Base-by-base conservation (phyloP, 2,888 invertebrate genomes). In the Sminthurinus aureus region DNA sequence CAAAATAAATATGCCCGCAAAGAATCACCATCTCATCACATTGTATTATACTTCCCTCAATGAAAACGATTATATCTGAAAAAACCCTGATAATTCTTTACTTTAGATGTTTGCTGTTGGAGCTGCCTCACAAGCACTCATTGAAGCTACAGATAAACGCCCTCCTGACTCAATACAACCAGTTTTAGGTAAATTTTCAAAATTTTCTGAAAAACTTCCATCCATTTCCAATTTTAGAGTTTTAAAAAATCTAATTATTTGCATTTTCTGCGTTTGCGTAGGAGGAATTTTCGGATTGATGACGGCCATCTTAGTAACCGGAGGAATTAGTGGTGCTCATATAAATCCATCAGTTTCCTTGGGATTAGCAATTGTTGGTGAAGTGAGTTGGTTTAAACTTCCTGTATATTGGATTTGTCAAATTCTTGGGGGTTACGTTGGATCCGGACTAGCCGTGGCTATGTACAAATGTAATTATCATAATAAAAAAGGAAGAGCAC, bases 341-440 rank as follows among this genome's bases (percentile, higher is more conserved):
- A 67, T 87, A 6, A 88, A 87, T 79, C 87, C 88, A 12, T 87
- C 87, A 6, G 85, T 88, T 0, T 79, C 85, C 3, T 52, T 88
- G 4, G 82, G 85, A 8, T 71, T 87, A 4, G 86, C 87, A 11
- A 75, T 87, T 24, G 84, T 79, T 38, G 88, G 88, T 12, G 71
- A 87, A 8, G 15, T 85, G 3, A 85, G 85, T 66, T 88, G 88
- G 88, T 38, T 84, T 26, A 86, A 86, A 74, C 58, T 88, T 38
- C 88, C 88, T 11, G 71, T 82, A 1, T 87, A 84, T 69, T 81
- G 84, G 38, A 12, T 86, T 20, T 73, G 78, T 20, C 88, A 88
- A 82, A 71, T 86, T 18, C 24, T 87, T 1, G 88, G 88, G 6
- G 86, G 85, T 6, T 85, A 85, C 18, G 51, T 86, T n/a, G 88